A percentile compares a stretch with the other conserved stretches of the same genome.
Evolutionary conservation across 1,140 invertebrate genomes (phyloP).

Genomic region (Zaprionus capensis): DNA sequence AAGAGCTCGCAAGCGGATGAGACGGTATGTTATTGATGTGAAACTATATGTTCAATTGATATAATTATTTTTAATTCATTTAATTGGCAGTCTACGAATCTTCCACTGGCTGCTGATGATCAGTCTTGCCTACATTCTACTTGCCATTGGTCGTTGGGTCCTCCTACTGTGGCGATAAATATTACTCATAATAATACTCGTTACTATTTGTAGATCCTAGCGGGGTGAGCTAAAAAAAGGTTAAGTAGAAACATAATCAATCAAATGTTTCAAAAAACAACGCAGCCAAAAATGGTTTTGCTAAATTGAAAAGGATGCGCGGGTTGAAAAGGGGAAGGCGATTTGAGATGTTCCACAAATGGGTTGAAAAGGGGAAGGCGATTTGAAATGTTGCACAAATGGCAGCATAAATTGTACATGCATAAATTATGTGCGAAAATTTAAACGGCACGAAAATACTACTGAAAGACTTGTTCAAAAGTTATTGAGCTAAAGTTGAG

Average conservation of each 20-base stretch:
- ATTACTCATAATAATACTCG: too few species aligned
- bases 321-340: slow-evolving; percentile 14
- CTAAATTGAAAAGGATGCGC: slow-evolving; percentile 68
- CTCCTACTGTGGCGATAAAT: not conserved
- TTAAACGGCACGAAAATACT: slow-evolving; percentile 22
- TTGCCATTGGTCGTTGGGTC: not conserved
- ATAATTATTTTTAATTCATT: not conserved
- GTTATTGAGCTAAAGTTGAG: slow-evolving; percentile 45
- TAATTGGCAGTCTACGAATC: not conserved
- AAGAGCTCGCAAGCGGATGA: not conserved
- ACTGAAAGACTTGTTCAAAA: slow-evolving; percentile 29
- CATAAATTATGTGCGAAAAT: slow-evolving; percentile 65
- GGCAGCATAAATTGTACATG: slow-evolving; percentile 66
- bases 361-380: slow-evolving; percentile 24
- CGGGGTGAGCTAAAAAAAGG: too few species aligned
- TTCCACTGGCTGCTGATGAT: not conserved
- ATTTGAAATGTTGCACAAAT: slow-evolving; percentile 70
- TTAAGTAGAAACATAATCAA: too few species aligned
- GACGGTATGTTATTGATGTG: slow-evolving; percentile 22
- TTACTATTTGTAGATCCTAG: too few species aligned
- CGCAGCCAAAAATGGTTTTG: slow-evolving; percentile 47
- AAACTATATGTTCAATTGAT: not conserved
- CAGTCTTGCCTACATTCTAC: not conserved
- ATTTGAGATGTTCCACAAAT: slow-evolving; percentile 70
- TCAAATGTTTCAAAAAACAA: too few species aligned